Percentiles rank a stretch among this genome's conserved stretches.
Conservation (phyloP, 1,140 invertebrate genomes). For the Drosophila ironensis region DNA sequence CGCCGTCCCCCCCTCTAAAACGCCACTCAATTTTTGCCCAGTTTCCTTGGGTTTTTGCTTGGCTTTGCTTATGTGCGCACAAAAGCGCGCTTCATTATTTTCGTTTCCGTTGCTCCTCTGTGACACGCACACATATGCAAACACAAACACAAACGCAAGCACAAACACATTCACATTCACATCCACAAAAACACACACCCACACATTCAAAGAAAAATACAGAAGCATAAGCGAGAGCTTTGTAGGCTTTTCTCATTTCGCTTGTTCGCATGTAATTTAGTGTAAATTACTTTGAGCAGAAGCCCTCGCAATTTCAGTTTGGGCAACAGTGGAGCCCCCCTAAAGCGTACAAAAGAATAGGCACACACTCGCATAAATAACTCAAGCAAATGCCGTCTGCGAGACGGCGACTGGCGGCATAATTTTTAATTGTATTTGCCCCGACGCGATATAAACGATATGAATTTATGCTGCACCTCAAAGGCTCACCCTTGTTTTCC, state of each 20-base stretch:
- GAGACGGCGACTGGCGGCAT: constrained; percentile 45
- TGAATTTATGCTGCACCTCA: constrained; percentile 42
- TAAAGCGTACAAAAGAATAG: constrained; percentile 12
- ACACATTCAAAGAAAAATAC: constrained; percentile 8
- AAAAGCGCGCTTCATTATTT: constrained; percentile 71
- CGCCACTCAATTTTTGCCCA: constrained; percentile 35
- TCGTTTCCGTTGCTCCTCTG: constrained; percentile 59
- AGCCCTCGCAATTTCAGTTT: constrained; percentile 49
- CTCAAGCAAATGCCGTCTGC: constrained; percentile 11
- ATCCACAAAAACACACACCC: background rate
- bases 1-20: background rate
- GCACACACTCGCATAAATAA: constrained; percentile 8
- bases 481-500: constrained; percentile 1
- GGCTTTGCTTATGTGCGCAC: constrained; percentile 55
- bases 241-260: constrained; percentile 48
- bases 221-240: constrained; percentile 24
- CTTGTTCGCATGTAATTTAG: constrained; percentile 72
- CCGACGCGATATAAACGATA: constrained; percentile 53
- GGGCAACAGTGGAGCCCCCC: constrained; percentile 30
- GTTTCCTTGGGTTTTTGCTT: constrained; percentile 29
- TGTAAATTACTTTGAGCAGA: constrained; percentile 71
- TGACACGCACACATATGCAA: constrained; percentile 30
- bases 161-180: too few species aligned
- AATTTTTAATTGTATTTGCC: constrained; percentile 72
- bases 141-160: constrained; percentile 4